Evolutionary conservation across 2,797 vertebrate genomes (phyloP), one percentile per base, ranked within the genome.

Genomic region (Momotus momota): DNA sequence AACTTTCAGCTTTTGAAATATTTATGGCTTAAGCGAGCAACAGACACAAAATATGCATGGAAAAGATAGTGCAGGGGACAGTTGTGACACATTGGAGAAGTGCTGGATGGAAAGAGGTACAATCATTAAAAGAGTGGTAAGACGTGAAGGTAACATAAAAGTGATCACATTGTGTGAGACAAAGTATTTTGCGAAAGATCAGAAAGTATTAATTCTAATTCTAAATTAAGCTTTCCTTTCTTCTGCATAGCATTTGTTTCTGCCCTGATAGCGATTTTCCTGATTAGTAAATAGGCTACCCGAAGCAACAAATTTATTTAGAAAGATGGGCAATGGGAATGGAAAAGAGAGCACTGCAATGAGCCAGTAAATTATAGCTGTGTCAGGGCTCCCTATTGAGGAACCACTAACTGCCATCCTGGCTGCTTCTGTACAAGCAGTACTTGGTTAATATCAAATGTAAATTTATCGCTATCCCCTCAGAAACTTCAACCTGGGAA

Each of bases 11-110:
- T 75, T 93, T 90, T 90, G 62, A 86, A 93, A 66, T 91, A 86
- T 83, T 86, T 89, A 90, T 78, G 33, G n/a, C 66, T 90, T 71
- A 90, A 79, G 84, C 65, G 40, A 52, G 60, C 66, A 92, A 41
- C 7, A 74, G 33, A 90, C 27, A 72, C 25, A 92, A 94, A 95
- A 71, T 90, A 74, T 29, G 65, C 23, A 45, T n/a, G 25, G 65
- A 62, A 74, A 91, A 83, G 43, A 40, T 18, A 89, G 46, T 25
- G 69, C 13, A 10, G 12, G 29, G 69, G 16, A 71, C 26, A 69
- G 5, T 18, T 43, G 29, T 19, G 52, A 52, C 57, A 78, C 40
- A n/a, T 60, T 69, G 58, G 46, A 89, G 67, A 88, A 89, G 61
- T n/a, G 23, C 40, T 73, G 45, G 16, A 52, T 26, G 9, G 43